Conservation (phyloP, 1,140 invertebrate genomes). For the Euura saliciscinereae region DNA sequence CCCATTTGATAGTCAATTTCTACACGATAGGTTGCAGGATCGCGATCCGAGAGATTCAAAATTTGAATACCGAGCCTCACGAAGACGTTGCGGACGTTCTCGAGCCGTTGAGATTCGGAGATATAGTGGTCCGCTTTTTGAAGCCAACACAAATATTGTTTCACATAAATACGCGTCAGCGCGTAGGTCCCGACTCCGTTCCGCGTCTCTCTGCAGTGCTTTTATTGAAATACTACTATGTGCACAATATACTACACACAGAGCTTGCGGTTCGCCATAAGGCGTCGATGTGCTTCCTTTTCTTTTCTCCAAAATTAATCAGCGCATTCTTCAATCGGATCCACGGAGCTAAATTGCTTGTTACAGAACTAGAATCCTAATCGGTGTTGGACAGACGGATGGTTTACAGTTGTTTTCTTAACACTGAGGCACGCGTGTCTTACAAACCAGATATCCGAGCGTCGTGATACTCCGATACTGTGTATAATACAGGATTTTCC, state of each 20-base stretch:
- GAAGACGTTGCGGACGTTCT: background rate
- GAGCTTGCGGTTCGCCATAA: no score
- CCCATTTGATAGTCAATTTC: no score
- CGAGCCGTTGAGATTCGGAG: background rate
- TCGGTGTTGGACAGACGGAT: background rate
- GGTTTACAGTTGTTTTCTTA: background rate
- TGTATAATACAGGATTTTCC: background rate
- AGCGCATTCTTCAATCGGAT: no score
- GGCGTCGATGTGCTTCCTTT: no score
- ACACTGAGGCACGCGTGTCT: constrained; percentile 30
- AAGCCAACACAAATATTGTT: constrained; percentile 46
- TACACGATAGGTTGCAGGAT: background rate
- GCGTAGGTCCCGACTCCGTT: constrained; percentile 17
- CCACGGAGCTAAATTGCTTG: background rate
- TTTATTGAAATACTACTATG: no score
- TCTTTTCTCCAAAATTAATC: no score
- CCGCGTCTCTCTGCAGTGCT: no score
- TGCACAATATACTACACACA: no score
- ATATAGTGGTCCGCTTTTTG: constrained; percentile 28
- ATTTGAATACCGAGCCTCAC: background rate
- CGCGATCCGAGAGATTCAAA: background rate
- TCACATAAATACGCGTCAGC: constrained; percentile 36
- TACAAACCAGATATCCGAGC: background rate
- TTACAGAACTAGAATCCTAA: background rate
- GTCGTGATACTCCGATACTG: constrained; percentile 11